These are phyloP conservation scores for Ryuthela nishihirai DNA, from an alignment of 2,888 invertebrate species.

Conservation along the genomic window DNA sequence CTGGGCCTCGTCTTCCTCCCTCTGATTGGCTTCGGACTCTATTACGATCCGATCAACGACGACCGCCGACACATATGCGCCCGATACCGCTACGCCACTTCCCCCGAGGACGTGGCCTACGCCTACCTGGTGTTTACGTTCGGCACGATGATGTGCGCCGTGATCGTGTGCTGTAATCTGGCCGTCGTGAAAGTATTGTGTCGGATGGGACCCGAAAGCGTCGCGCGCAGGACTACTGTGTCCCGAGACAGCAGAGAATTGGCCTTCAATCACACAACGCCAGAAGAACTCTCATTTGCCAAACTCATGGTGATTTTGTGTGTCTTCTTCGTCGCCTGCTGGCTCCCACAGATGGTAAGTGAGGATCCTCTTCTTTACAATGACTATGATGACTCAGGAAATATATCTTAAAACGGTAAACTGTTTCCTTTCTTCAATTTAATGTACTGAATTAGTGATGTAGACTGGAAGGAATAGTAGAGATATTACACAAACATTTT, in stretches of 20 bases:
- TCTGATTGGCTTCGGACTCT: slow-evolving; percentile 68
- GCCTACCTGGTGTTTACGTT: slow-evolving; percentile 40
- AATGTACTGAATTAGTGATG: too few species aligned
- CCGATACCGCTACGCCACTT: slow-evolving; percentile 67
- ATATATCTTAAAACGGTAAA: too few species aligned
- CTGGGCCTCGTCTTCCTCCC: slow-evolving; percentile 70
- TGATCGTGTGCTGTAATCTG: slow-evolving; percentile 77
- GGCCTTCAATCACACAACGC: slow-evolving; percentile 56
- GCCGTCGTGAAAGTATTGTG: slow-evolving; percentile 73
- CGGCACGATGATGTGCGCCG: slow-evolving; percentile 68
- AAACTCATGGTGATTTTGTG: slow-evolving; percentile 78
- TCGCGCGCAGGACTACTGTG: slow-evolving; percentile 9
- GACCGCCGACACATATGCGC: slow-evolving; percentile 54
- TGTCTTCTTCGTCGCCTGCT: slow-evolving; percentile 75
- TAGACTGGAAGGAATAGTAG: too few species aligned
- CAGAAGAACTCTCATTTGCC: slow-evolving; percentile 80
- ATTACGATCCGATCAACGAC: slow-evolving; percentile 57
- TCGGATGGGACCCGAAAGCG: slow-evolving; percentile 52
- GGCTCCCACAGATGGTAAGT: slow-evolving; percentile 82
- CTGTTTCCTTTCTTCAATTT: too few species aligned
- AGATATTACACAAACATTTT: too few species aligned
- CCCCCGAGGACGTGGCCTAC: slow-evolving; percentile 64
- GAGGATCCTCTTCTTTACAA: too few species aligned
- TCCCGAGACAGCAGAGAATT: slow-evolving; percentile 15
- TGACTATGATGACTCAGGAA: too few species aligned